Percentiles rank a stretch among this genome's conserved stretches.
Evolutionary conservation across 2,797 vertebrate species (phyloP).

Genomic region (Sciurus carolinensis): DNA sequence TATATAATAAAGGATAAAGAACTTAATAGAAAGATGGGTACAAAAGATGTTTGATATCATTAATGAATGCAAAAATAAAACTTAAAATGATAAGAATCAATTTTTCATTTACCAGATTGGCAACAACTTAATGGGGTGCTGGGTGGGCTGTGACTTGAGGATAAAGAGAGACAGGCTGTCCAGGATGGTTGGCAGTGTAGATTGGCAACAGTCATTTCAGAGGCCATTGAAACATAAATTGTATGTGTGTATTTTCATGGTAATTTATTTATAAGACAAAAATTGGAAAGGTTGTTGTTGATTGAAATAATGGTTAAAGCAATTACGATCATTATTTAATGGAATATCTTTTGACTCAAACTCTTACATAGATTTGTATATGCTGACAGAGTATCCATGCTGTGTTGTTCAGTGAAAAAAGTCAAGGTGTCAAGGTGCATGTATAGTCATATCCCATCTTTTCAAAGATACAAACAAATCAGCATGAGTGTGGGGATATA

Average conservation of each 20-base stretch:
- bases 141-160: neutral
- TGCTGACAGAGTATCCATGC: neutral
- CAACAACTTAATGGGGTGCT: neutral
- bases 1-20: conserved; percentile 41
- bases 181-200: conserved; percentile 14
- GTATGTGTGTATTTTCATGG: conserved; percentile 23
- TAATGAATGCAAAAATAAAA: conserved; percentile 62
- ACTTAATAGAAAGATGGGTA: conserved; percentile 25
- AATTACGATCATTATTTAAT: neutral
- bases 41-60: conserved; percentile 65
- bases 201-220: conserved; percentile 1
- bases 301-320: conserved; percentile 31
- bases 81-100: conserved; percentile 22
- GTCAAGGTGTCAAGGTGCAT: neutral
- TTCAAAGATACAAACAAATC: conserved; percentile 35
- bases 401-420: conserved; percentile 22
- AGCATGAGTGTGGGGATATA: neutral
- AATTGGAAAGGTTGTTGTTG: conserved; percentile 33
- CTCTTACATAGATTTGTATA: neutral
- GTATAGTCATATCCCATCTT: neutral
- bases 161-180: neutral
- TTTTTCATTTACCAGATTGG: conserved; percentile 25
- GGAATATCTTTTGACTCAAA: neutral
- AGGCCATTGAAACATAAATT: neutral
- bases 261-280: conserved; percentile 58